Percentiles rank a stretch among this genome's conserved stretches.
Evolutionary conservation across 1,140 invertebrate species (phyloP).

Genomic region (Lethrus apterus): DNA sequence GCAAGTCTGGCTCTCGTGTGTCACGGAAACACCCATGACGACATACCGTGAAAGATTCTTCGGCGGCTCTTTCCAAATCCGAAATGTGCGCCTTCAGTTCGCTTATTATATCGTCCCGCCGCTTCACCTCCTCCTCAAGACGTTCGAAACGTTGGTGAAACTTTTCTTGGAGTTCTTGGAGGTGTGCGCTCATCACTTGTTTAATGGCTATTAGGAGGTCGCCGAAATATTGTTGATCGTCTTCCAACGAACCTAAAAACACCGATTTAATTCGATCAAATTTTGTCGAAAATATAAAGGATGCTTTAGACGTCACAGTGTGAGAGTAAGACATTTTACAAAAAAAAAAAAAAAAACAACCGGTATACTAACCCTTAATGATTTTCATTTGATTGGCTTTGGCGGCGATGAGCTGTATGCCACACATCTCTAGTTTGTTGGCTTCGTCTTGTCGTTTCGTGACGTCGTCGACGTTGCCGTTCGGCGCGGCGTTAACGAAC

Average conservation of each 20-base stretch:
- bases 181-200: conserved; percentile 64
- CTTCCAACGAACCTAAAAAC: conserved; percentile 41
- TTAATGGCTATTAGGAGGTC: conserved; percentile 68
- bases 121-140: conserved; percentile 66
- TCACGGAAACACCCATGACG: too few species aligned
- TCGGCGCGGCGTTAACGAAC: conserved; percentile 21
- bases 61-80: conserved; percentile 53
- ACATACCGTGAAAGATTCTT: conserved; percentile 50
- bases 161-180: conserved; percentile 58
- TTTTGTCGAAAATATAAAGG: not conserved
- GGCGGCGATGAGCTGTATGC: conserved; percentile 28
- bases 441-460: conserved; percentile 24
- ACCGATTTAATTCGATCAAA: too few species aligned
- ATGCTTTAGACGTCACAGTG: not conserved
- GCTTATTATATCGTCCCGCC: conserved; percentile 68
- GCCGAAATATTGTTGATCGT: conserved; percentile 68
- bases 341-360: conserved; percentile 1
- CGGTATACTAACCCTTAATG: conserved; percentile 32
- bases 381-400: conserved; percentile 37
- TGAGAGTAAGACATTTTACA: conserved; percentile 7
- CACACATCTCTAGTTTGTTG: conserved; percentile 29
- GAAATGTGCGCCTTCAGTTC: conserved; percentile 64
- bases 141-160: conserved; percentile 61
- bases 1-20: too few species aligned
- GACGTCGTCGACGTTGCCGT: conserved; percentile 17